Base-by-base conservation (phyloP, 2,888 invertebrate genomes). In the Drosophila longiperda region DNA sequence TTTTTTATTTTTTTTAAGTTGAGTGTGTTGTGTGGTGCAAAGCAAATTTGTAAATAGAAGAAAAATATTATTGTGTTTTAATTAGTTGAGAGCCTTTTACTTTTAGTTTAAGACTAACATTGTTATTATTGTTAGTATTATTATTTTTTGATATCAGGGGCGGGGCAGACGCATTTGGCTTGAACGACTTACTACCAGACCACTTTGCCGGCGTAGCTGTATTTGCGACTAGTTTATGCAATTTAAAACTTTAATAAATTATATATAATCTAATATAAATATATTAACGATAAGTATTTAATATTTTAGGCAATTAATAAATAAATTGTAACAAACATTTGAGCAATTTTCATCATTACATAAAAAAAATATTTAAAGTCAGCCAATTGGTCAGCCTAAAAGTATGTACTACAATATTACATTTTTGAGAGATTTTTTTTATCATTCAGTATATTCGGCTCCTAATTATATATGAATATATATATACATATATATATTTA, bases 11-110 rank as follows among this genome's bases (percentile, higher is more conserved):
- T 54, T 52, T 55, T 58, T 29, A 61, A 65, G 50, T 34, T n/a
- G 59, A 66, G 40, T 73, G 69, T 82, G 20, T 70, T 70, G 63
- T 76, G 72, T 72, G 71, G 82, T 80, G 80, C 65, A 87, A 87
- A 84, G 81, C 73, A 87, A 73, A 71, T 76, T 82, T 66, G 81
- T 77, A 87, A 83, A 80, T 82, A 87, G 89, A 87, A 87, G 89
- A 86, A 74, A 80, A 84, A 89, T 73, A 82, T 68, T 64, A 57
- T 68, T 62, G 49, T 75, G 74, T 53, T 65, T 48, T 73, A 68
- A 82, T 85, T 88, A 88, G 84, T 86, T 58, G 15, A 53, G 52
- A 74, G 72, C 55, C 40, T 65, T 65, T 67, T n/a, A 63, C 34
- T 62, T 60, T 20, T 32, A 23, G 32, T n/a, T 48, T 26, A 26